Base-by-base conservation (phyloP, 2,797 vertebrate genomes). In the Onychomys arenicola region DNA sequence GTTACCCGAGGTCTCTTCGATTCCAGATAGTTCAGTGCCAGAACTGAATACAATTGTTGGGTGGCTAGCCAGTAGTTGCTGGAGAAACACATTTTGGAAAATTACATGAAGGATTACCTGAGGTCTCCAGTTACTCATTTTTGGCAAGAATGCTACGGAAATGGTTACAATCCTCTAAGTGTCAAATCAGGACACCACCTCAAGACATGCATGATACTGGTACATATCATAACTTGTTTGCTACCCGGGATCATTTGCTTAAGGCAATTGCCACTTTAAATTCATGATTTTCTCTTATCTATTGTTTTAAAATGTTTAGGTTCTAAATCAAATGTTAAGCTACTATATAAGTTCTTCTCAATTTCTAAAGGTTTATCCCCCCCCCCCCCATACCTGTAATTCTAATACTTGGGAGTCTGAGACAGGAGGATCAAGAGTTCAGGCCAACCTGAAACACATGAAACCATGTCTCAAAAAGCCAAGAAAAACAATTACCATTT, bases 281-380 rank as follows among this genome's bases (percentile, higher is more conserved):
- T 12, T 27, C 75, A 40, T 84, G 40, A 93, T 93, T 67, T 80
- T 37, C 61, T 63, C 12, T 21, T 40, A 83, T 0, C 27, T 55
- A 27, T 83, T 93, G 43, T 32, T 91, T 94, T 91, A 37, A 65
- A 96, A 34, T 55, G 13, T 85, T 94, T 91, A 85, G 40, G 84
- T 75, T 69, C 16, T 80, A 95, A 91, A 63, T 65, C 71, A 91
- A 86, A 85, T 75, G 55, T 59, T 43, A 88, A 95, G 37, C 16
- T 94, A 65, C n/a, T 94, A 63, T 17, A 3, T 93, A 83, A 83
- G 29, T 93, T 91, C 49, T 95, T 73, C 34, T 89, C 37, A 34
- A 73, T 86, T 52, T 91, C 69, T 87, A 78, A 94, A 87, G 23
- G 0, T 78, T 25, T 37, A 80, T 75, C 73, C 19, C 67, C 61